Evolutionary conservation across 2,113 vertebrate species (phyloP), one percentile per base, ranked within the genome.

Genomic region (Oreocharis arfaki): DNA sequence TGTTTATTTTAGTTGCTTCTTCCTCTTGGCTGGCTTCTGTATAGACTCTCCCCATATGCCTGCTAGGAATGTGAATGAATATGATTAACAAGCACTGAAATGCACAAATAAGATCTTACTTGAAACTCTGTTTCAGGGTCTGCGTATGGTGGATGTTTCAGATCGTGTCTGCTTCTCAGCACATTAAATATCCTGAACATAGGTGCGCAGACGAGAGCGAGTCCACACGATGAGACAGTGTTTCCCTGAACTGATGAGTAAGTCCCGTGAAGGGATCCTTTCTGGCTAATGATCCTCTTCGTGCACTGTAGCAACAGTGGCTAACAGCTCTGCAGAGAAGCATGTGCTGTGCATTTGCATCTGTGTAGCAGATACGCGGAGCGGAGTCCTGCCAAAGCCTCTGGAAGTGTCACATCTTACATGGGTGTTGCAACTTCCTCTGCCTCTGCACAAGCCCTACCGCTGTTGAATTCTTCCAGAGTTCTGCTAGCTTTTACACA

Each of bases 1-100:
- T 97, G 93, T 97, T 97, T 97, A 96, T 97, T 97, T 97, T 97
- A 95, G 86, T 96, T 96, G 78, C 80, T 97, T 95, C 94, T 97
- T 97, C 95, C 95, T 97, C 94, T 97, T 96, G 95, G 91, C 78
- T 96, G 94, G 93, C 80, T 96, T 96, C 96, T 95, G 87, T 96
- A 96, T 95, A 95, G 96, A 97, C 91, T 97, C 79, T 80, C 33
- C 88, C 94, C 94, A 96, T 96, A 96, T 97, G 96, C 91, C 92
- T 96, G 92, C 81, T 89, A 94, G 52, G 90, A 96, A 96, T 89
- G 91, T 95, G 84, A 89, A 95, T 95, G 91, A 94, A 90, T 86
- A 96, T 90, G 90, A 95, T 93, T 96, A 96, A 89, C 85, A 88
- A 95, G 61, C 87, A 94, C 73, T 61, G 84, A 96, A 94, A 96